phyloP scores from a whole-genome alignment of 2,797 vertebrate species.

The Anguilla marmorata region DNA sequence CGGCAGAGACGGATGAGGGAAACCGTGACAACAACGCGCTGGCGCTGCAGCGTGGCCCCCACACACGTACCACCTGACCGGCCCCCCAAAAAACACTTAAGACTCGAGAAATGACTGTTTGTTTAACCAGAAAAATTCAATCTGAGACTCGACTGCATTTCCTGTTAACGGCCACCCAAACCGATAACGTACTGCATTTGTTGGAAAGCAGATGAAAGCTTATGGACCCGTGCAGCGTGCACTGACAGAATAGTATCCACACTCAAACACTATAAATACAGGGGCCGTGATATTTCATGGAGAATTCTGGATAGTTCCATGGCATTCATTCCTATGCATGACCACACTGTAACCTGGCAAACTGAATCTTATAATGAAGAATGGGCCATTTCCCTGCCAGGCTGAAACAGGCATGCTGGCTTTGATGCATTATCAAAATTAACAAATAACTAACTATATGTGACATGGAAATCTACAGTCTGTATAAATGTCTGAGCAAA shows the following conservation, averaged over 20 bases:
- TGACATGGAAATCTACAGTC: neutral
- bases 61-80: neutral
- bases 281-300: neutral
- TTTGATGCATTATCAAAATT: neutral
- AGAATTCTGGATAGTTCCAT: neutral
- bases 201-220: neutral
- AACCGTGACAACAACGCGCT: neutral
- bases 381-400: neutral
- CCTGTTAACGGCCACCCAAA: neutral
- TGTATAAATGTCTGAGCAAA: neutral
- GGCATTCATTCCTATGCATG: constrained; percentile 7
- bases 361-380: neutral
- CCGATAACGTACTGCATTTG: neutral
- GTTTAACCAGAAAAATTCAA: neutral
- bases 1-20: neutral
- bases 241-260: neutral
- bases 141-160: neutral
- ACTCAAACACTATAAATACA: neutral
- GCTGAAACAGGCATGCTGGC: neutral
- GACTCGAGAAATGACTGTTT: neutral
- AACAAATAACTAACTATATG: neutral
- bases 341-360: neutral
- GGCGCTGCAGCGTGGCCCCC: neutral
- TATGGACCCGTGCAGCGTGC: neutral
- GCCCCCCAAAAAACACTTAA: neutral